Evolutionary conservation across 2,888 invertebrate species (phyloP).

Genomic region (Sericinus montela): DNA sequence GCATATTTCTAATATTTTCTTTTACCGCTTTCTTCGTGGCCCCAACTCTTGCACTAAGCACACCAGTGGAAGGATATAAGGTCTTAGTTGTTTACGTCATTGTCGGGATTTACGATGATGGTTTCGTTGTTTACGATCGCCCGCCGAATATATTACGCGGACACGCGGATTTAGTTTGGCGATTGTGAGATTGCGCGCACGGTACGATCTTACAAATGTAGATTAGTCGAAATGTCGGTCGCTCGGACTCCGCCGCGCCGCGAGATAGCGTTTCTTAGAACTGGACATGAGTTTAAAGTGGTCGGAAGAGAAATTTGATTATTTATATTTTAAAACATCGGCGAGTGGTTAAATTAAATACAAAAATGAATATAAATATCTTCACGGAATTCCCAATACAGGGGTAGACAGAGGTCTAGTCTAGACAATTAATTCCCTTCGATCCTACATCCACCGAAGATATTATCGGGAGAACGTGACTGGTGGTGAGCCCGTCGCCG

Average conservation of each 20-base stretch:
- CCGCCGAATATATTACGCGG: conserved; percentile 1
- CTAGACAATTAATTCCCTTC: too few relatives aligned
- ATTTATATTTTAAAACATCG: neutral
- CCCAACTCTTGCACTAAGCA: conserved; percentile 12
- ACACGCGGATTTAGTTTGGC: neutral
- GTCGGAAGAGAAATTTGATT: neutral
- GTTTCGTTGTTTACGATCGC: conserved; percentile 25
- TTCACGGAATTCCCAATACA: too few relatives aligned
- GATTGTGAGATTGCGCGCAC: neutral
- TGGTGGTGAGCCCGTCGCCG: too few relatives aligned
- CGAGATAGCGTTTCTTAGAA: neutral
- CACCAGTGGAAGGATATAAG: conserved; percentile 10
- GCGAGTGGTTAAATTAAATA: too few relatives aligned
- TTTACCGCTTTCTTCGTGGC: conserved; percentile 15
- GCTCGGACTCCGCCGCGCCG: neutral
- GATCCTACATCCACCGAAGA: too few relatives aligned
- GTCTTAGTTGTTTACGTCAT: conserved; percentile 22
- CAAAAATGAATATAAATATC: too few relatives aligned
- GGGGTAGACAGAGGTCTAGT: too few relatives aligned
- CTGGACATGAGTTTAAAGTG: neutral
- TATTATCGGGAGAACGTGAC: too few relatives aligned
- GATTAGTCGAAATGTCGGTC: conserved; percentile 5
- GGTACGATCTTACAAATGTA: conserved; percentile 2
- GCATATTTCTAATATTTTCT: too few relatives aligned
- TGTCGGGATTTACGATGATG: conserved; percentile 29